phyloP scores from a whole-genome alignment of 2,113 vertebrate genomes.

The Clinocottus analis region DNA sequence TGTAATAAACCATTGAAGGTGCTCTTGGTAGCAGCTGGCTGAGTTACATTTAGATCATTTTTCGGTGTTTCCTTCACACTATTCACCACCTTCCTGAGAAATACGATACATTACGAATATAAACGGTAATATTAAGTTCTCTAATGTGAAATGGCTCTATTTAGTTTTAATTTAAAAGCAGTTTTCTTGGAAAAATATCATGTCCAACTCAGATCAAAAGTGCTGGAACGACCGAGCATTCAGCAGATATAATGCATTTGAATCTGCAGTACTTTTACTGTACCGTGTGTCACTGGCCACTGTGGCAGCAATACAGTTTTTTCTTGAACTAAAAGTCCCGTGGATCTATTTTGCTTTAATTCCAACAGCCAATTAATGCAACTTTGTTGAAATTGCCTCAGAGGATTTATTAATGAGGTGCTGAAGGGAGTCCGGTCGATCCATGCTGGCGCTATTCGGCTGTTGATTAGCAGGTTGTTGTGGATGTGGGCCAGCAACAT shows the following conservation, averaged over 20 bases:
- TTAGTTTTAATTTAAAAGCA: not conserved
- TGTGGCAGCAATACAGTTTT: not conserved
- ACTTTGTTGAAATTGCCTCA: constrained; percentile 24
- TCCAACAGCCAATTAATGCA: constrained; percentile 47
- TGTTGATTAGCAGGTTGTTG: constrained; percentile 55
- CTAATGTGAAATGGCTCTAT: not conserved
- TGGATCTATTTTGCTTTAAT: constrained; percentile 38
- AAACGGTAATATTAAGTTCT: not conserved
- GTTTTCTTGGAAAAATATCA: not conserved
- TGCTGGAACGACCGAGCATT: not conserved
- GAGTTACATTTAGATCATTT: not conserved
- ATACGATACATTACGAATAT: too few species aligned
- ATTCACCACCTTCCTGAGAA: not conserved
- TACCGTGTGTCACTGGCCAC: not conserved
- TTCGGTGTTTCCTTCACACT: not conserved
- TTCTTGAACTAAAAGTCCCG: not conserved
- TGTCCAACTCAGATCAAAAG: not conserved
- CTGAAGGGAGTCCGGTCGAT: constrained; percentile 30
- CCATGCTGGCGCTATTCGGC: not conserved
- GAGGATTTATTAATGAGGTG: constrained; percentile 50
- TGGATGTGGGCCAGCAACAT: constrained; percentile 14
- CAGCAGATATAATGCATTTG: not conserved
- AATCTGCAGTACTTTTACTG: not conserved
- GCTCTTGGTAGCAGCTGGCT: constrained; percentile 1
- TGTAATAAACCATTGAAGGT: not conserved